Evolutionary conservation across 2,797 vertebrate genomes (phyloP).

Genomic region (Parauchenoglanis ngamensis): DNA sequence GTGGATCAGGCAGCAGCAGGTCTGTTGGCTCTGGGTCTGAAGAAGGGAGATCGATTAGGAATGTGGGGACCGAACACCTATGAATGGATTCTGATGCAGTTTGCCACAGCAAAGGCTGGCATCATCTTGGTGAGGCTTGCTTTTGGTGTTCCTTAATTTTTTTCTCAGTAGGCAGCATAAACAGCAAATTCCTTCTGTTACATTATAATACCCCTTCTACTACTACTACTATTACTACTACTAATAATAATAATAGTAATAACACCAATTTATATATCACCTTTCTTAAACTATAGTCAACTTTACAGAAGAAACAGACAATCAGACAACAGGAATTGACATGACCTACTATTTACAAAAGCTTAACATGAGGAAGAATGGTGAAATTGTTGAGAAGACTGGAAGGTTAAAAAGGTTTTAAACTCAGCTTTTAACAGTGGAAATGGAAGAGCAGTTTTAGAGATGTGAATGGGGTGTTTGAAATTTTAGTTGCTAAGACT

Average conservation of each 20-base stretch:
- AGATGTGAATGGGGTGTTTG: neutral
- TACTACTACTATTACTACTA: neutral
- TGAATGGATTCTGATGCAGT: conserved; percentile 88
- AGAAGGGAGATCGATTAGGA: conserved; percentile 86
- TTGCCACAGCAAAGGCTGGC: conserved; percentile 90
- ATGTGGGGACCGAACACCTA: conserved; percentile 95
- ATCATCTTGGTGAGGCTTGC: conserved; percentile 85
- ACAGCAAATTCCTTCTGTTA: neutral
- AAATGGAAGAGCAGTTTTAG: neutral
- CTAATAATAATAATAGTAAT: neutral
- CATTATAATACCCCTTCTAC: neutral
- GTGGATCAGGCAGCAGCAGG: conserved; percentile 88
- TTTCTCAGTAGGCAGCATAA: neutral
- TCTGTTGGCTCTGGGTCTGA: conserved; percentile 85
- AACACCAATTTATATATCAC: neutral
- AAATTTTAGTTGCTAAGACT: neutral
- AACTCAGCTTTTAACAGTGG: neutral
- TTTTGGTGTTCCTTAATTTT: neutral
- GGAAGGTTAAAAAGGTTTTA: neutral
- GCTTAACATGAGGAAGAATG: neutral
- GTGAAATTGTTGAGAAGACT: neutral
- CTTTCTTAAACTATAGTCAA: neutral
- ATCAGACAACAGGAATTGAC: neutral
- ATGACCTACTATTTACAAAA: neutral
- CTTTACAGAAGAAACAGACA: neutral